These are phyloP conservation scores for Chelonia mydas DNA, from an alignment of 2,797 vertebrate species.

Conservation along the genomic window DNA sequence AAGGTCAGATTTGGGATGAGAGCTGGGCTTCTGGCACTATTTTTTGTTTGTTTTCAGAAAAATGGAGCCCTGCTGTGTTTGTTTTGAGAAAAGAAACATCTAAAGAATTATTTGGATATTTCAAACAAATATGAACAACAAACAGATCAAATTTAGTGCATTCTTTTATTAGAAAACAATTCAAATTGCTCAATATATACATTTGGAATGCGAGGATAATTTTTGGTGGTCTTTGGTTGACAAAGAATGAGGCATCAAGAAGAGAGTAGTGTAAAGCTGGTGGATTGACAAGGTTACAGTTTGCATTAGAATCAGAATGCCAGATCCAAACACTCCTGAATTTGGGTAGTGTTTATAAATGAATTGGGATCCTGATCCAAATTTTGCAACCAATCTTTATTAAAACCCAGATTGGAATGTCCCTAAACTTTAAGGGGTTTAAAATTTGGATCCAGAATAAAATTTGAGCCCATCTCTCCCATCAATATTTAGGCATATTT, in stretches of 20 bases:
- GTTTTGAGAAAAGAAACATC: neutral
- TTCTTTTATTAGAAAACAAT: neutral
- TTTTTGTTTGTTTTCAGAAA: neutral
- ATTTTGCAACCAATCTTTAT: neutral
- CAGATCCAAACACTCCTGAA: conserved; percentile 35
- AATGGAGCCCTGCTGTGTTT: neutral
- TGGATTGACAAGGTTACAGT: conserved; percentile 13
- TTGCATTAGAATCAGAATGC: conserved; percentile 19
- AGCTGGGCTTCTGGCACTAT: neutral
- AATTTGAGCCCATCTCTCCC: neutral
- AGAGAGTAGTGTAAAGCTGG: neutral
- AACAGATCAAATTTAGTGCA: neutral
- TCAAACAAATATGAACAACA: neutral
- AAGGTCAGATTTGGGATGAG: neutral
- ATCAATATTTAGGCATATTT: neutral
- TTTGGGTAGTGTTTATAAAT: conserved; percentile 38
- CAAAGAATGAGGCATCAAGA: conserved; percentile 4
- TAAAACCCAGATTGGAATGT: neutral
- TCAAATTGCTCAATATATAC: neutral
- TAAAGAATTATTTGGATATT: neutral
- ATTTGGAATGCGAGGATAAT: neutral
- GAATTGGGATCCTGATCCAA: conserved; percentile 41
- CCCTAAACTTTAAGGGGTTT: neutral
- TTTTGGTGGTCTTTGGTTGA: neutral
- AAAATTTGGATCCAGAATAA: conserved; percentile 28